Conservation (phyloP, 2,888 invertebrate genomes). For the Pseudanteris insignis region DNA sequence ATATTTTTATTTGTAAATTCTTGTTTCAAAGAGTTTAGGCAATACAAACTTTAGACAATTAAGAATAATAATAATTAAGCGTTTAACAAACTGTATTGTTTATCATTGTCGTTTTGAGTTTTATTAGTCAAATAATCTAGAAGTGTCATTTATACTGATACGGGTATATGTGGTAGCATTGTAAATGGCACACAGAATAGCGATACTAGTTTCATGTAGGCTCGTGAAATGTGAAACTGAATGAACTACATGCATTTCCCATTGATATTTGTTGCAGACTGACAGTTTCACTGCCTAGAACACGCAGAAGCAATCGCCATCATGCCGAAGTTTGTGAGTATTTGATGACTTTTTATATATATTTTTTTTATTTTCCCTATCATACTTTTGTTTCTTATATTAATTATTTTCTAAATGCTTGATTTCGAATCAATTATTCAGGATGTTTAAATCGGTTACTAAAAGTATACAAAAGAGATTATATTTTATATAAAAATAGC, state of each 20-base stretch:
- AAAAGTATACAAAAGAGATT: too few species aligned
- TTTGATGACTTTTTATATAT: too few species aligned
- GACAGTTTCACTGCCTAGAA: constrained; percentile 50
- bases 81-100: too few species aligned
- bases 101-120: too few species aligned
- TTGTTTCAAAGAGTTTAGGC: constrained; percentile 1
- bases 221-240: constrained; percentile 42
- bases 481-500: too few species aligned
- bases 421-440: too few species aligned
- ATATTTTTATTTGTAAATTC: not conserved
- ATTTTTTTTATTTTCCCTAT: too few species aligned
- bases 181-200: constrained; percentile 30
- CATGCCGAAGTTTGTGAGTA: not conserved
- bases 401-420: too few species aligned
- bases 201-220: constrained; percentile 36
- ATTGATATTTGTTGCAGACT: constrained; percentile 55
- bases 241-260: constrained; percentile 38
- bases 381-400: too few species aligned
- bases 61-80: too few species aligned
- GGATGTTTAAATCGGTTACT: too few species aligned
- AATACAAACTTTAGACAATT: too few species aligned
- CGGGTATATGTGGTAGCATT: constrained; percentile 17
- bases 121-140: constrained; percentile 1
- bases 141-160: constrained; percentile 23
- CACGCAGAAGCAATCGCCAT: not conserved